Base-by-base conservation (phyloP, 2,888 invertebrate species). In the Platycheirus rosarum region DNA sequence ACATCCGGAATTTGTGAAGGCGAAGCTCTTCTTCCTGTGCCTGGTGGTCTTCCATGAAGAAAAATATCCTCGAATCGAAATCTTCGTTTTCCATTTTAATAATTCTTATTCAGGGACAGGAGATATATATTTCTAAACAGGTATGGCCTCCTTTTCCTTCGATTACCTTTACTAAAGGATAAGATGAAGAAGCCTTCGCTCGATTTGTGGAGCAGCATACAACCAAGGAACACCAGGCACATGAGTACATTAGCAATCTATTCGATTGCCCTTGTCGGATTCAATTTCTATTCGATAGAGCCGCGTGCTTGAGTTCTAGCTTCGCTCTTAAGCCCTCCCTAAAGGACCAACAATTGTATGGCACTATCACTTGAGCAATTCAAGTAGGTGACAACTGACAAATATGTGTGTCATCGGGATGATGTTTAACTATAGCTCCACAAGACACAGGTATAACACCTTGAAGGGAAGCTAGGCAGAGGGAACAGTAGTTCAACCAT, bases 241-340 rank as follows among this genome's bases (percentile, higher is more conserved):
- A 13, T 29, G 13, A 65, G 49, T 49, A 73, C 57, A 71, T 73
- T 77, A 77, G 63, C 82, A 84, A 84, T 84, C 78, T 84, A 68
- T 68, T 84, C 82, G 77, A 84, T 84, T 84, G 82, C 77, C 63
- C 77, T 84, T 77, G 75, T 78, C 73, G 70, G 57, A 73, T 73
- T 84, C 73, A 84, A 84, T 84, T 84, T 57, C 63, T 68, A 57
- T 76, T 68, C 48, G 62, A 76, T 55, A 51, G 49, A 75, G 63
- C 49, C 55, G 68, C 55, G 62, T 23, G 51, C 42, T 44, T 68
- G 44, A 60, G 65, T 70, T 44, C 29, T 32, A 23, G 9, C 11
- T 55, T 32, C 37, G 20, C 8, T 40, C 13, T 26, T 14, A 63
- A 55, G 18, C 53, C 40, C 26, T 55, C 40, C 53, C 5, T 0